These are phyloP conservation scores for Latrodectus hesperus DNA, from an alignment of 2,888 invertebrate species.

Conservation along the genomic window DNA sequence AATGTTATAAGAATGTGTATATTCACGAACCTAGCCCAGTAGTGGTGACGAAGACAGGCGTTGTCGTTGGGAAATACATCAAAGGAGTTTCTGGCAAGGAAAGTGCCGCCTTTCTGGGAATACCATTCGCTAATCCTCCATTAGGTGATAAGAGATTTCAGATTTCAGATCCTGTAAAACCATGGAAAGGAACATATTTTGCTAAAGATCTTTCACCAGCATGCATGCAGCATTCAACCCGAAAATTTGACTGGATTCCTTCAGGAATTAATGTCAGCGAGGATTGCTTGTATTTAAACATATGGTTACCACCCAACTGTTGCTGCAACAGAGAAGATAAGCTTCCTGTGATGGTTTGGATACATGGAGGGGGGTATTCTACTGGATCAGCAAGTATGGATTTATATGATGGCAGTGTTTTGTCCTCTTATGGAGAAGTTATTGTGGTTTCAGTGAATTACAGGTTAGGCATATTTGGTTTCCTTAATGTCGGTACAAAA, in stretches of 20 bases:
- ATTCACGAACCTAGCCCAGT: neutral
- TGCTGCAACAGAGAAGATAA: slow-evolving; percentile 75
- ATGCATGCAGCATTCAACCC: slow-evolving; percentile 72
- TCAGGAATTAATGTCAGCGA: slow-evolving; percentile 76
- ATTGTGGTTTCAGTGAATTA: slow-evolving; percentile 79
- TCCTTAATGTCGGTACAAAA: slow-evolving; percentile 72
- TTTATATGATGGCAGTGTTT: slow-evolving; percentile 77
- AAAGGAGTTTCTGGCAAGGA: neutral
- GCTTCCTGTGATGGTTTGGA: slow-evolving; percentile 81
- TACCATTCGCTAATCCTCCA: slow-evolving; percentile 72
- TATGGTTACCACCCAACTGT: slow-evolving; percentile 81
- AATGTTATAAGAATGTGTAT: too few species aligned
- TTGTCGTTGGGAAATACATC: slow-evolving; percentile 2
- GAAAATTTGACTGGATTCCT: slow-evolving; percentile 65
- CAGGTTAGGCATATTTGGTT: slow-evolving; percentile 76
- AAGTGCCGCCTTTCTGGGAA: slow-evolving; percentile 70
- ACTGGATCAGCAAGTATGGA: slow-evolving; percentile 71
- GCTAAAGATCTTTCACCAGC: slow-evolving; percentile 67
- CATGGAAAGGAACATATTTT: slow-evolving; percentile 78
- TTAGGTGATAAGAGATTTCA: slow-evolving; percentile 70
- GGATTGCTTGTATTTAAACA: slow-evolving; percentile 87
- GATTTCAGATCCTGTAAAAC: slow-evolving; percentile 78
- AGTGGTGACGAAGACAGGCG: neutral
- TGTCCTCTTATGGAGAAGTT: slow-evolving; percentile 77
- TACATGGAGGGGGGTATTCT: slow-evolving; percentile 74